Percentiles rank a stretch among this genome's conserved stretches.
Evolutionary conservation across 2,113 vertebrate species (phyloP).

Genomic region (Oncorhynchus gorbuscha): DNA sequence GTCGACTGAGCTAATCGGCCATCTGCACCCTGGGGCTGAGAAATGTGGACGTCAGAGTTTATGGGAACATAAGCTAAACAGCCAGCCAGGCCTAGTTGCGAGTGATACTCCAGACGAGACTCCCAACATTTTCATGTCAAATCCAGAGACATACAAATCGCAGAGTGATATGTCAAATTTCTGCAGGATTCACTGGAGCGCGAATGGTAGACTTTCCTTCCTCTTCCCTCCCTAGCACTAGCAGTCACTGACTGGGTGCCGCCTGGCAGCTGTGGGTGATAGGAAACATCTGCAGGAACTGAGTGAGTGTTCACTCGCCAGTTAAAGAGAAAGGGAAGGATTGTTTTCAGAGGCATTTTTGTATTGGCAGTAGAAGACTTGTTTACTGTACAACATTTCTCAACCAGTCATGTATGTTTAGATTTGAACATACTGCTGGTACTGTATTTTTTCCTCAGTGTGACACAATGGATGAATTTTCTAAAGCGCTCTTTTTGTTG

Average conservation of each 20-base stretch:
- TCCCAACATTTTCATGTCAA: slow-evolving; percentile 57
- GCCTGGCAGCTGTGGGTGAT: slow-evolving; percentile 61
- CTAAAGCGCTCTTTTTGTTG: no score
- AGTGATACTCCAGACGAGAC: slow-evolving; percentile 57
- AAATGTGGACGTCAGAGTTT: slow-evolving; percentile 44
- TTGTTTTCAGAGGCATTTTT: slow-evolving; percentile 22
- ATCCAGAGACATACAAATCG: slow-evolving; percentile 61
- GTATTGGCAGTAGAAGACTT: slow-evolving; percentile 19
- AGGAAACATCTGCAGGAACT: slow-evolving; percentile 60
- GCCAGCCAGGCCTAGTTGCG: slow-evolving; percentile 27
- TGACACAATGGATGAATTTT: neutral
- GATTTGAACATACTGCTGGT: slow-evolving; percentile 21
- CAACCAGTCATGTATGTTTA: slow-evolving; percentile 24
- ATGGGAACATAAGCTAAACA: slow-evolving; percentile 49
- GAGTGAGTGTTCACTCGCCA: slow-evolving; percentile 39
- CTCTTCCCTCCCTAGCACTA: slow-evolving; percentile 31
- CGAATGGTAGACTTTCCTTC: slow-evolving; percentile 59
- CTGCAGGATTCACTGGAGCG: slow-evolving; percentile 61
- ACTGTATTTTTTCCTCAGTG: slow-evolving; percentile 10
- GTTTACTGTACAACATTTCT: slow-evolving; percentile 25
- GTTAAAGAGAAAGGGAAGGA: slow-evolving; percentile 3
- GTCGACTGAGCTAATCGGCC: slow-evolving; percentile 43
- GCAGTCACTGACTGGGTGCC: slow-evolving; percentile 42
- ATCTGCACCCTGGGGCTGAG: slow-evolving; percentile 41
- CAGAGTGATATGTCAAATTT: slow-evolving; percentile 62